Percentiles rank a stretch among this genome's conserved stretches.
These are phyloP conservation scores for Nesogale talazaci DNA, from an alignment of 2,113 vertebrate genomes.

Conservation along the genomic window DNA sequence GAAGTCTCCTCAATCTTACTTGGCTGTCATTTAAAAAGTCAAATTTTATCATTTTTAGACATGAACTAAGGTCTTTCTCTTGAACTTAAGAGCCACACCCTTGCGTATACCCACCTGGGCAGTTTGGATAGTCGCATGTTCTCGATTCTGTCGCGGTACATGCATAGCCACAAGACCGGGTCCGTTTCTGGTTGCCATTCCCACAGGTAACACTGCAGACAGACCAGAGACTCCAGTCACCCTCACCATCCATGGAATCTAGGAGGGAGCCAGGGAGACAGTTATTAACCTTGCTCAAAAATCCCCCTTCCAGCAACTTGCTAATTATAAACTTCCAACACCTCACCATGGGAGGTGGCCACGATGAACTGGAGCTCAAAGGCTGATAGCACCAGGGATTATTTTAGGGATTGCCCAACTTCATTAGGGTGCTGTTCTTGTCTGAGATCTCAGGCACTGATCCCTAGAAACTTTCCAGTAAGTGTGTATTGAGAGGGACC, in stretches of 20 bases:
- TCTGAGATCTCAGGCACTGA: background rate
- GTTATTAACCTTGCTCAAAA: constrained; percentile 15
- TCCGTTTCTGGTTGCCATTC: constrained; percentile 95
- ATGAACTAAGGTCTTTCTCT: background rate
- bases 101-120: constrained; percentile 89
- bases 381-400: background rate
- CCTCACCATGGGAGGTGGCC: background rate
- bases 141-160: constrained; percentile 97
- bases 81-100: background rate
- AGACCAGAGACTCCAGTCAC: constrained; percentile 97
- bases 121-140: constrained; percentile 95
- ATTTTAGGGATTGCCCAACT: background rate
- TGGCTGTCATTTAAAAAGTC: background rate
- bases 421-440: background rate
- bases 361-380: background rate
- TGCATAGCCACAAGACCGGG: constrained; percentile 94
- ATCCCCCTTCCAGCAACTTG: background rate
- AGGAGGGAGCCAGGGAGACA: constrained; percentile 61
- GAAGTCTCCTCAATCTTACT: constrained; percentile 3
- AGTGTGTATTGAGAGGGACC: background rate
- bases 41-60: background rate
- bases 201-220: constrained; percentile 95
- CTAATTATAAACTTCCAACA: background rate
- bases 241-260: constrained; percentile 96
- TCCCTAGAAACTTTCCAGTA: background rate